A percentile compares a stretch with the other conserved stretches of the same genome.
These are phyloP conservation scores for Eira barbara DNA, from an alignment of 2,113 vertebrate species.

Conservation along the genomic window DNA sequence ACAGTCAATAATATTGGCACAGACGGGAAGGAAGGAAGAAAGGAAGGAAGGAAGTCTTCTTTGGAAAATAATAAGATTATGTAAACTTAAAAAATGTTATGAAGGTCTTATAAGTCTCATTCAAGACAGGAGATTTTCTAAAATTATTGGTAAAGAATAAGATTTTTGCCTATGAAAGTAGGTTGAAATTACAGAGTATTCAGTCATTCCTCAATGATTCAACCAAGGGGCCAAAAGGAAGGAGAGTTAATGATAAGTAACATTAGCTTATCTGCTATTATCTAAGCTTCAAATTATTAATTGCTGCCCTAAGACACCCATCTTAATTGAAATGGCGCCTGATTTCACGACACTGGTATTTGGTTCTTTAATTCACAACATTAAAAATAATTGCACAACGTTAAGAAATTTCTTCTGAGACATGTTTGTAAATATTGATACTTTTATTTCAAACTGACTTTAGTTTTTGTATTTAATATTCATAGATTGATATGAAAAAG, in stretches of 20 bases:
- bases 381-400: neutral
- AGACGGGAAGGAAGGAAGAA: neutral
- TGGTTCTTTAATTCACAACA: neutral
- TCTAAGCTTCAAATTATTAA: neutral
- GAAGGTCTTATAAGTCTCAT: neutral
- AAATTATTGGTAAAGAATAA: neutral
- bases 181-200: neutral
- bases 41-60: neutral
- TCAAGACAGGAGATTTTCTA: neutral
- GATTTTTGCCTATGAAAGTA: neutral
- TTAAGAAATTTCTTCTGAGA: neutral
- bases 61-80: neutral
- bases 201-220: neutral
- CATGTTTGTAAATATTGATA: neutral
- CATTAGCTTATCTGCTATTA: neutral
- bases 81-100: neutral
- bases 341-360: neutral
- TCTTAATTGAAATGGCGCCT: neutral
- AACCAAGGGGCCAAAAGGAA: neutral
- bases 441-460: neutral
- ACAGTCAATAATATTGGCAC: neutral
- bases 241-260: neutral
- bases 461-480: neutral
- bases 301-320: neutral
- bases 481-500: neutral